Evolutionary conservation across 2,888 invertebrate species (phyloP), one percentile per base, ranked within the genome.

Genomic region (Miltochrista miniata): DNA sequence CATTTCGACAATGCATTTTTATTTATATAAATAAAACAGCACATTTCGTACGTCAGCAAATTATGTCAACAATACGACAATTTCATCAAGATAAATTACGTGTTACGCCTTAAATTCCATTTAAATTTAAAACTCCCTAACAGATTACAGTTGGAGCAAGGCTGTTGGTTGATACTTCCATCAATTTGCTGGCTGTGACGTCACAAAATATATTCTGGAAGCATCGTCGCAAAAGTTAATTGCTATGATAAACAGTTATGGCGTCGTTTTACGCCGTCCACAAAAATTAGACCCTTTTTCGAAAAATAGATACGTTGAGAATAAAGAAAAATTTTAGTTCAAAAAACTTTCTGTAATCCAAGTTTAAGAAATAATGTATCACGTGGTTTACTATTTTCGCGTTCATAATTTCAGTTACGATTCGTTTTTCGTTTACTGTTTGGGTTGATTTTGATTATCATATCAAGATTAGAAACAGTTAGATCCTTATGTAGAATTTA

Each of bases 161-260:
- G 36, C 45, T 52, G 38, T 51, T n/a, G n/a, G n/a, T n/a, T n/a
- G n/a, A n/a, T 44, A 34, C 18, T 46, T 56, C 35, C 68, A 68
- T 62, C 60, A 67, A 71, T 68, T 72, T 65, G 51, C 36, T 45
- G 39, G 44, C 40, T 42, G 37, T 56, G 40, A 51, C 41, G 59
- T 54, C 51, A 62, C 64, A 68, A 72, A 72, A 77, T 75, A 70
- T 65, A 68, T 71, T 64, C 74, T 42, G 53, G 40, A 37, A 58
- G 65, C 78, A 65, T 72, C 74, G 61, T 56, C 54, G 59, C 51
- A 56, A 48, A 63, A 76, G 72, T 77, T 81, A 81, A 81, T 81
- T 80, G 79, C 79, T 67, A 66, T 66, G 77, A 79, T 77, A 79
- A 81, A 80, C 75, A 72, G 68, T 76, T 72, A 69, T 61, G 64